Base-by-base conservation (phyloP, 2,113 vertebrate species). In the Otus sunia region DNA sequence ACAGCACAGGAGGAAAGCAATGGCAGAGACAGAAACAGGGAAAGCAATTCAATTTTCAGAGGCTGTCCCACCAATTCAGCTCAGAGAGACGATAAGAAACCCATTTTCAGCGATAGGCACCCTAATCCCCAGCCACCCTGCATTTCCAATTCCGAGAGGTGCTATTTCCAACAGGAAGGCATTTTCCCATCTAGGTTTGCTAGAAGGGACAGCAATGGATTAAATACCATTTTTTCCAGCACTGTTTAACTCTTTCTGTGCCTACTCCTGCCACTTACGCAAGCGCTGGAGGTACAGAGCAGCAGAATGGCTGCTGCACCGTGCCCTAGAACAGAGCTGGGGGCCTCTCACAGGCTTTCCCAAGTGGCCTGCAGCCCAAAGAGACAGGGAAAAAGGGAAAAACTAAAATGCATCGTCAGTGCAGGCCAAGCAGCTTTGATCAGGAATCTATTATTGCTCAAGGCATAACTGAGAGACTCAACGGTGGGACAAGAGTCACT, bases 21-120 rank as follows among this genome's bases (percentile, higher is more conserved):
- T 64, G 56, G 92, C 72, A 91, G 66, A 94, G 82, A 60, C 72
- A 92, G 76, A 85, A 81, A 63, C 64, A 56, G 39, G 47, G 74
- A 85, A 95, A 73, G 93, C 94, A 95, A 97, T 97, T 97, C 96
- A 94, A 95, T 98, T 98, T 98, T 80, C 94, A 97, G 85, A 95
- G 71, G 56, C 83, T 95, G 96, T 80, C 95, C 95, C 85, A 96
- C 96, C 95, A 96, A 72, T 97, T 96, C 96, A 82, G 93, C 96
- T 91, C 89, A 63, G 25, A 82, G 86, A 76, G 5, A 47, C 3
- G 98, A 98, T 98, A 98, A 98, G 98, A 98, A 98, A 98, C 78
- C 94, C 96, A 98, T 97, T 98, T 98, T 74, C 83, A 49, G 55
- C 3, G 91, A 94, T 60, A 95, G 96, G 83, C 94, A 95, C 95